phyloP scores from a whole-genome alignment of 2,113 vertebrate species.

The Oceanodroma tethys region DNA sequence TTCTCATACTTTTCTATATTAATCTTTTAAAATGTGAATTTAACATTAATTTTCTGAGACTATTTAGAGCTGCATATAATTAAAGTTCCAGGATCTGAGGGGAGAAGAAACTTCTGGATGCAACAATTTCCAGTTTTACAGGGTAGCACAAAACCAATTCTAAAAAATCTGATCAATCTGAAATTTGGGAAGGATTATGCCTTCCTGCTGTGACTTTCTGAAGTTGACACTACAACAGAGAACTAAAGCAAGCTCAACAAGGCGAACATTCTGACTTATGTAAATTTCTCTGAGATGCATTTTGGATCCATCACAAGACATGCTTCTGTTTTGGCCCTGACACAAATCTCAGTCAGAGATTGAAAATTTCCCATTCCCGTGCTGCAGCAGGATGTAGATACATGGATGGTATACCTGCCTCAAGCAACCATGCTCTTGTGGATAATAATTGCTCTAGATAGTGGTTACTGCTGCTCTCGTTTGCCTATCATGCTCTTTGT shows the following conservation, averaged over 20 bases:
- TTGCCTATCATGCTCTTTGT: background rate
- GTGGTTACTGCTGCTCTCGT: background rate
- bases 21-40: background rate
- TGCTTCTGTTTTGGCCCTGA: background rate
- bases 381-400: background rate
- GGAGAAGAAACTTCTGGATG: background rate
- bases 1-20: background rate
- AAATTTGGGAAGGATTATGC: background rate
- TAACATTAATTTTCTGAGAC: background rate
- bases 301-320: background rate
- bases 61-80: background rate
- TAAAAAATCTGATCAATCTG: background rate
- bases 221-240: background rate
- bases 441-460: background rate
- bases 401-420: background rate
- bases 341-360: background rate
- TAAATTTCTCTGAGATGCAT: background rate
- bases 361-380: background rate
- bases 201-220: background rate
- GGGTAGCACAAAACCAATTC: background rate
- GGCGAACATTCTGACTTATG: fast-evolving
- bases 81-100: background rate
- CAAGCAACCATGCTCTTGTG: background rate
- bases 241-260: background rate
- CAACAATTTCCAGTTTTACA: background rate